Percentiles rank a stretch among this genome's conserved stretches.
These are phyloP conservation scores for Acipenser transmontanus DNA, from an alignment of 2,797 vertebrate species.

Conservation along the genomic window DNA sequence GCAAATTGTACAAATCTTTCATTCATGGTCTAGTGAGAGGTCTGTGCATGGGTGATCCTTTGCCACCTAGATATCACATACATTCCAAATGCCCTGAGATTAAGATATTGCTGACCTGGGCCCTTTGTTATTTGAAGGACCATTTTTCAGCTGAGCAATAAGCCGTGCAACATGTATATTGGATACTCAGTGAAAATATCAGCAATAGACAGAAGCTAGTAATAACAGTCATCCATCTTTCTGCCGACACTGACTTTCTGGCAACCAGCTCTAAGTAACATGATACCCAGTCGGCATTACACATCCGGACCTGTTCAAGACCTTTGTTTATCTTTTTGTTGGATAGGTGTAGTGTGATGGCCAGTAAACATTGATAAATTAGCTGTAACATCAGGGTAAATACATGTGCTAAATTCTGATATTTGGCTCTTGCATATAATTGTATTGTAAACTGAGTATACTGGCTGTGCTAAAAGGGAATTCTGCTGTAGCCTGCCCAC, in stretches of 20 bases:
- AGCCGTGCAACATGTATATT: conserved; percentile 33
- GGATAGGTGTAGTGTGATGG: too few species aligned
- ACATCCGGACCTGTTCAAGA: background rate
- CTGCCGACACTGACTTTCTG: conserved; percentile 10
- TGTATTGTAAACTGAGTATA: too few species aligned
- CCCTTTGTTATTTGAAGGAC: conserved; percentile 20
- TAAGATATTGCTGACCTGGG: conserved; percentile 20
- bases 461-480: too few species aligned
- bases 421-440: too few species aligned
- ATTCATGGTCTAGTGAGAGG: conserved; percentile 4
- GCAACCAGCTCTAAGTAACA: background rate
- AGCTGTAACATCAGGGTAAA: too few species aligned
- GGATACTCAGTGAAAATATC: conserved; percentile 30
- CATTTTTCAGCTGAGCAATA: conserved; percentile 41
- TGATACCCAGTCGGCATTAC: background rate
- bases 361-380: too few species aligned
- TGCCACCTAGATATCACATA: conserved; percentile 4
- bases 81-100: conserved; percentile 32
- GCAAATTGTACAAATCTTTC: background rate
- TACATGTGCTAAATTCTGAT: too few species aligned
- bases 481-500: too few species aligned
- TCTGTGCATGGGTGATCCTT: conserved; percentile 3
- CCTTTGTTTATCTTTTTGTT: too few species aligned
- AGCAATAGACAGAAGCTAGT: conserved; percentile 20
- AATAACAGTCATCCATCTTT: conserved; percentile 16